A percentile compares a stretch with the other conserved stretches of the same genome.
These are phyloP conservation scores for Geotrupes spiniger DNA, from an alignment of 2,888 invertebrate genomes.

Conservation along the genomic window DNA sequence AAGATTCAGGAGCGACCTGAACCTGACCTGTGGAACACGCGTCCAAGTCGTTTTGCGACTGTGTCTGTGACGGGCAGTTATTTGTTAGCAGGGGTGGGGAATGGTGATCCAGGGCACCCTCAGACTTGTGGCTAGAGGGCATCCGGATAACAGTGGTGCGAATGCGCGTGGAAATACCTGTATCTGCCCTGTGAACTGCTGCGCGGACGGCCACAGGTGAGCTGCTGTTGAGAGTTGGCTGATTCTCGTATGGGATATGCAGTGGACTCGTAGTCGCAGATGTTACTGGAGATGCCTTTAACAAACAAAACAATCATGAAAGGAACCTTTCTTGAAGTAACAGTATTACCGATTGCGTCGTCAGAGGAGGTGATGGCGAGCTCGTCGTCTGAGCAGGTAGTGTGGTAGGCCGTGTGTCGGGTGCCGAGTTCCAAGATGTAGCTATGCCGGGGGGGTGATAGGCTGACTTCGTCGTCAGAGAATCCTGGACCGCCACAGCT, in stretches of 20 bases:
- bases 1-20: conserved; percentile 34
- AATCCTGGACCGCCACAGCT: conserved; percentile 60
- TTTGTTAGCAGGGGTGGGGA: conserved; percentile 36
- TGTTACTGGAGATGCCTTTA: conserved; percentile 45
- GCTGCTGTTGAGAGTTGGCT: conserved; percentile 51
- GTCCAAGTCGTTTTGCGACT: conserved; percentile 49
- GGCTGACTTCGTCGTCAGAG: conserved; percentile 84
- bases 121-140: conserved; percentile 58
- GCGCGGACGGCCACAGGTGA: conserved; percentile 52
- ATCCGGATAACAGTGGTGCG: conserved; percentile 51
- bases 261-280: conserved; percentile 50
- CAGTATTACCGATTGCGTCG: conserved; percentile 48
- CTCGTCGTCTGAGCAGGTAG: conserved; percentile 50
- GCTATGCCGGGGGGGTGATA: conserved; percentile 61
- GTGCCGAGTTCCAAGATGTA: conserved; percentile 60
- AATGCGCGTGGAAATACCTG: conserved; percentile 46
- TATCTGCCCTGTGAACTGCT: conserved; percentile 55
- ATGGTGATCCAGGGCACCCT: conserved; percentile 57
- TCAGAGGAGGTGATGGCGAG: conserved; percentile 48
- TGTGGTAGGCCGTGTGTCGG: conserved; percentile 53
- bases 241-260: conserved; percentile 36
- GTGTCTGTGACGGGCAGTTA: conserved; percentile 46
- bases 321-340: neutral
- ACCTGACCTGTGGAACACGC: conserved; percentile 29
- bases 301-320: conserved; percentile 1